Percentiles rank a stretch among this genome's conserved stretches.
These are phyloP conservation scores for Lota lota DNA, from an alignment of 2,113 vertebrate species.

Conservation along the genomic window DNA sequence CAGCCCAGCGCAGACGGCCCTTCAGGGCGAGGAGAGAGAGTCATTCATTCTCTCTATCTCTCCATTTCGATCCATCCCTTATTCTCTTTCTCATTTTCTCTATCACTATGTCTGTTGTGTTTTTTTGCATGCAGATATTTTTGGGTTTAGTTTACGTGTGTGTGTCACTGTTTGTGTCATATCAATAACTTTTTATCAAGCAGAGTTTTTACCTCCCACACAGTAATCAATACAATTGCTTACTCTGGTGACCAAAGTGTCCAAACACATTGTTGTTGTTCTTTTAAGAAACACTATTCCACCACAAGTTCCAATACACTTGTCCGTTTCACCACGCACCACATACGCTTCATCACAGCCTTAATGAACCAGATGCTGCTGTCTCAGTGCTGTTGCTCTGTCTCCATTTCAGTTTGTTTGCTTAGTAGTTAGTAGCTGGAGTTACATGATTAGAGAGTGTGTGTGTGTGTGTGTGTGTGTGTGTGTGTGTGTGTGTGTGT, in stretches of 20 bases:
- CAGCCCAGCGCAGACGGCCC: slow-evolving; percentile 52
- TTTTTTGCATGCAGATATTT: no score
- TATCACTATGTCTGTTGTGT: no score
- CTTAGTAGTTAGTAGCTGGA: slow-evolving; percentile 70
- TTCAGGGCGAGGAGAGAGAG: slow-evolving; percentile 53
- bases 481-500: no score
- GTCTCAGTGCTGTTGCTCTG: slow-evolving; percentile 55
- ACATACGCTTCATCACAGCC: slow-evolving; percentile 15
- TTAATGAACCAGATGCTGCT: slow-evolving; percentile 54
- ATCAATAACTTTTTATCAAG: no score
- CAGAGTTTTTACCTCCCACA: neutral
- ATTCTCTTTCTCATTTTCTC: slow-evolving; percentile 5
- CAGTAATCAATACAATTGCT: no score
- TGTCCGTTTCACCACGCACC: no score
- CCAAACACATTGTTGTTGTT: no score
- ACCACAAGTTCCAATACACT: no score
- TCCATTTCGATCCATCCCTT: slow-evolving; percentile 17
- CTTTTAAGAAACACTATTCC: no score
- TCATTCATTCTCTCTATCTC: neutral
- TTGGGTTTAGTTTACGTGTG: neutral
- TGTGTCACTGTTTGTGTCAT: neutral
- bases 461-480: neutral
- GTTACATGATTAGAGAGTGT: slow-evolving; percentile 57
- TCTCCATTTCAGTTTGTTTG: slow-evolving; percentile 69
- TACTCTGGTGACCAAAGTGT: no score